Base-by-base conservation (phyloP, 2,797 vertebrate genomes). In the Valencia hispanica region DNA sequence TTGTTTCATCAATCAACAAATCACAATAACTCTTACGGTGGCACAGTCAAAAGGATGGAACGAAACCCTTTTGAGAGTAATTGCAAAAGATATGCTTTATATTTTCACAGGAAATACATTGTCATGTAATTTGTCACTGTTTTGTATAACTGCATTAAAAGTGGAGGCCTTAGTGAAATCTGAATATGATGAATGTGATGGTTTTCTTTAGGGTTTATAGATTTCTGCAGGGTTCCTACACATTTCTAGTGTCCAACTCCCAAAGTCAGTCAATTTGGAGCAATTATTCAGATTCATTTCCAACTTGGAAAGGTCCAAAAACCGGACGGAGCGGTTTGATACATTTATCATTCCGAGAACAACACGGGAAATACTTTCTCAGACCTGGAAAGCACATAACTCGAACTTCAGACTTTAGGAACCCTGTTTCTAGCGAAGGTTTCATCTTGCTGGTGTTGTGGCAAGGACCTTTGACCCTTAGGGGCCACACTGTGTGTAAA, bases 401-500 rank as follows among this genome's bases (percentile, higher is more conserved):
- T 59, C 55, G 34, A 61, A 61, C 59, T 22, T 32, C 32, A 34
- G 17, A 9, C 17, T 34, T 59, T 84, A 79, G 79, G 77, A 87
- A 84, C 89, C 86, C 5, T 81, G 80, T 65, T 34, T 65, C 61
- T 65, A 22, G 61, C 9, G 18, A 36, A 7, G 3, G 61, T 22
- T 22, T 22, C 69, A 81, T 82, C 68, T 65, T 36, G 11, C 65
- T 68, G 15, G 73, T 77, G 76, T 84, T 80, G 36, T 73, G 63
- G 59, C 70, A 45, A 81, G 84, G 84, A 82, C 79, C 80, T 86
- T 84, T 85, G 73, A 89, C 72, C 74, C 41, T n/a, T n/a, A 59
- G 59, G 57, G 73, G 73, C 82, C 78, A 81, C 72, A 65, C 78
- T 83, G 4, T 43, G 75, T 96, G 93, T 95, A 94, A 88, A 95